Base-by-base conservation (phyloP, 2,113 vertebrate genomes). In the Cnemophilus loriae region DNA sequence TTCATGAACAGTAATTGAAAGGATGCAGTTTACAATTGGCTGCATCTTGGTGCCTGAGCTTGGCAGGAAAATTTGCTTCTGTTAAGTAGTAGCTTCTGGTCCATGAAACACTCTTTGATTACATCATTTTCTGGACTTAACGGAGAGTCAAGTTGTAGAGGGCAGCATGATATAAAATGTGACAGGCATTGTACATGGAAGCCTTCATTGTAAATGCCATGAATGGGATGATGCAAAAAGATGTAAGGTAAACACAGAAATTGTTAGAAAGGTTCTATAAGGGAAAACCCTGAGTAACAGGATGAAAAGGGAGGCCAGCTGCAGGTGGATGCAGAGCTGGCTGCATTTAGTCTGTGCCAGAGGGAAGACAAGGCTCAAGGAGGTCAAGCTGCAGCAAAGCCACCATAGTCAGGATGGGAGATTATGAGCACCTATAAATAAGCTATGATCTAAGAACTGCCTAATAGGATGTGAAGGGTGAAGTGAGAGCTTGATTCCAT, bases 391-490 rank as follows among this genome's bases (percentile, higher is more conserved):
- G 44, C 46, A 93, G 67, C n/a, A 91, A 85, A 64, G 56, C 65
- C 73, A 79, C 75, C 59, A 57, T 19, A 93, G 85, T 70, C 57
- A 70, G 71, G 35, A 81, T 52, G 41, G 50, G 39, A 89, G 71
- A 93, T 92, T 90, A 93, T 63, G 6, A 70, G 24, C 47, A 74
- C 56, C 80, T 71, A 63, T 84, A 87, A 84, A 77, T 93, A 77
- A 95, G 27, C 65, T 74, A 63, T 75, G 60, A 78, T 63, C 68
- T 74, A 67, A 97, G 46, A 93, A 77, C 55, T 74, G 21, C 59
- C 64, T 95, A 93, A 92, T 59, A 86, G 56, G 68, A 94, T 89
- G 68, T 96, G 91, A 95, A 96, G 89, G 56, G 73, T 89, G 80
- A 95, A 95, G 73, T 41, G 64, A 89, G 27, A 41, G 35, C 60